Evolutionary conservation across 2,797 vertebrate species (phyloP), one percentile per base, ranked within the genome.

Genomic region (Tamandua tetradactyla): DNA sequence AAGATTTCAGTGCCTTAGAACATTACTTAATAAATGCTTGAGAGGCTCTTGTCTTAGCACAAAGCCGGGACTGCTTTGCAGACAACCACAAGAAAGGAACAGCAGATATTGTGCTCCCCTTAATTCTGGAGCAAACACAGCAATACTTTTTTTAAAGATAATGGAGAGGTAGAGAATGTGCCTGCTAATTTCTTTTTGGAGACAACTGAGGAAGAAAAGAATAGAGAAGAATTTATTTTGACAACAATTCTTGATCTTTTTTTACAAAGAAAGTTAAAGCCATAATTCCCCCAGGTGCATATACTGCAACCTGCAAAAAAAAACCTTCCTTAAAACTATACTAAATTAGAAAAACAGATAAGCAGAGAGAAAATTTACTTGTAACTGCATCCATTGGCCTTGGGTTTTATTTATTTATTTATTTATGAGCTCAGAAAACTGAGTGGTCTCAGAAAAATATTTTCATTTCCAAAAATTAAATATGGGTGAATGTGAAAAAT

Each of bases 211-310:
- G 83, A 87, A 35, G 59, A 93, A 80, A 96, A 93, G 90, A 96
- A 95, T 82, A 89, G 2, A 81, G 92, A 64, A 87, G 40, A 69
- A 95, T 97, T 98, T 96, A 85, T 87, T 97, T 96, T 96, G 96
- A 91, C 95, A 96, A 96, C 96, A 98, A 95, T 97, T 97, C 97
- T 97, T 98, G 98, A 97, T 97, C 96, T 97, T 94, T 95, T 95
- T 97, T 97, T 94, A 96, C 97, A 97, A 98, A 97, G 96, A 97
- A 97, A 97, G 88, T 87, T 95, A 94, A 96, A 84, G 94, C 95
- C 95, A 44, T 97, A 97, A 97, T 97, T 97, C 91, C 76, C 47
- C 96, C 97, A 97, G 96, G 96, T 97, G 96, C 89, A 94, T 84
- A 81, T 2, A 75, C 88, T 82, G 66, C 9, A 5, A 87, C 87